Percentiles rank a stretch among this genome's conserved stretches.
Evolutionary conservation across 2,797 vertebrate species (phyloP).

Genomic region (Danionella dracula): DNA sequence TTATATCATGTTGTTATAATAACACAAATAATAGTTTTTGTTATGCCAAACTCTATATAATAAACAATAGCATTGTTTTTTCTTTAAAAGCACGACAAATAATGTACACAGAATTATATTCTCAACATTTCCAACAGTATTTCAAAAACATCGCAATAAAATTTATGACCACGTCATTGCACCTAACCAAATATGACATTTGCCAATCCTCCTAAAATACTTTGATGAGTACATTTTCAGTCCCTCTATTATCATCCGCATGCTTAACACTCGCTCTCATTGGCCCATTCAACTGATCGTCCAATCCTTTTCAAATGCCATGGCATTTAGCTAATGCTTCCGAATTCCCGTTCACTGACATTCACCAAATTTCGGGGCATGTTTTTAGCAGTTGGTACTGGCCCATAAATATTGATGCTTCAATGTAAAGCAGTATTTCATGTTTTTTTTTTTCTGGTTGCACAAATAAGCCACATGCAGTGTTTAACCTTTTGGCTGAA

Average conservation of each 20-base stretch:
- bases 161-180: constrained; percentile 27
- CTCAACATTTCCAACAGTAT: too few species aligned
- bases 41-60: too few species aligned
- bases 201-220: constrained; percentile 52
- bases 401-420: constrained; percentile 72
- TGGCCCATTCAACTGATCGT: constrained; percentile 57
- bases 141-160: too few species aligned
- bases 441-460: constrained; percentile 47
- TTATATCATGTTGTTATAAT: too few species aligned
- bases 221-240: constrained; percentile 62
- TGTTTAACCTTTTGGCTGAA: constrained; percentile 74
- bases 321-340: constrained; percentile 80
- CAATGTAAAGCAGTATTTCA: constrained; percentile 58
- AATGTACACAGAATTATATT: too few species aligned
- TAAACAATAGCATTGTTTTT: too few species aligned
- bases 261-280: constrained; percentile 55
- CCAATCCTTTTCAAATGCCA: constrained; percentile 73
- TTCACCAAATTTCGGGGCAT: constrained; percentile 73
- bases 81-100: too few species aligned
- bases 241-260: constrained; percentile 50
- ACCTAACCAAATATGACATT: constrained; percentile 49
- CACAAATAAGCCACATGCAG: constrained; percentile 50
- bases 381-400: constrained; percentile 46
- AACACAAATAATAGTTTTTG: too few species aligned
- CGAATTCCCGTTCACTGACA: constrained; percentile 73